Base-by-base conservation (phyloP, 2,113 vertebrate genomes). In the Gallinago media region DNA sequence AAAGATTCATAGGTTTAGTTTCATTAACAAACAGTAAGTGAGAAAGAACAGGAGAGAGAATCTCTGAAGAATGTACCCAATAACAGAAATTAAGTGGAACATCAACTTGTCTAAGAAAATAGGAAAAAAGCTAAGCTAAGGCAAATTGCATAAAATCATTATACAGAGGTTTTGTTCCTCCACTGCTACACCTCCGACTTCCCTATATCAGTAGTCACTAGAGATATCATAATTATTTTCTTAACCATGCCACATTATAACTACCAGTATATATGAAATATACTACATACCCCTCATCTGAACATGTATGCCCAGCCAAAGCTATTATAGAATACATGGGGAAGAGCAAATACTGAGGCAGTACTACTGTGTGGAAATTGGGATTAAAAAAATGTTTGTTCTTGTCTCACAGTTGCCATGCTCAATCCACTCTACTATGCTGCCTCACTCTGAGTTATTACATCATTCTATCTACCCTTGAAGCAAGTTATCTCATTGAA, bases 401-500 rank as follows among this genome's bases (percentile, higher is more conserved):
- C 66, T 78, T 70, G 49, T 68, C 40, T 74, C 32, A 38, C 23
- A 78, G 25, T 26, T 79, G 38, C 40, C 61, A 12, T 49, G 73
- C 79, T 67, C 47, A 61, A 70, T 87, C 52, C 85, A 40, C 72
- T 94, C 40, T 94, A 97, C 83, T 94, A 93, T 22, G 73, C 76
- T 84, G 55, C 85, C 75, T 95, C 88, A n/a, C 61, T 58, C 62
- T 6, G 19, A 68, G 79, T 90, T 92, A 84, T 93, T 96, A 81
- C 95, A 91, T 96, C 95, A 95, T 77, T 75, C 73, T 18, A 56
- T 26, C 72, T 27, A 58, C 26, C 42, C 88, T 78, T 67, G 73
- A 95, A 79, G 88, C 83, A 89, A 96, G 85, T 34, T 18, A 55
- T 44, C 67, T 81, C 78, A 83, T 77, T 20, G 22, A 67, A 78